Evolutionary conservation across 2,113 vertebrate genomes (phyloP), one percentile per base, ranked within the genome.

Genomic region (Ctenodactylus gundi): DNA sequence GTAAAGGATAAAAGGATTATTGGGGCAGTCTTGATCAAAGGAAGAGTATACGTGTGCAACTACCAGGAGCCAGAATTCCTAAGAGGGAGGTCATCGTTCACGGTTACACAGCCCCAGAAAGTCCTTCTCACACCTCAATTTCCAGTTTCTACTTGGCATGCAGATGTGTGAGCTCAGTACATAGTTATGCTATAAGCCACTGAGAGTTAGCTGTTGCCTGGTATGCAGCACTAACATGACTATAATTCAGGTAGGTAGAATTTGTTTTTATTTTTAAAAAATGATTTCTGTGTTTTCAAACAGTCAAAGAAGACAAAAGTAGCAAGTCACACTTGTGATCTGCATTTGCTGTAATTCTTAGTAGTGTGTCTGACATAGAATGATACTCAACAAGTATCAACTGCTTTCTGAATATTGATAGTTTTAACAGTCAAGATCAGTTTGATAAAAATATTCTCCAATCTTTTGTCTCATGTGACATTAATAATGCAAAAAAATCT

Each of bases 331-430:
- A 51, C 44, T 75, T 88, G n/a, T n/a, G n/a, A 91, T 73, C n/a
- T 88, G 17, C 1, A 57, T 78, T 57, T 51, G 15, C 39, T 15
- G 34, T 83, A 55, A 73, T 67, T 80, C 51, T 58, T 57, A 31
- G 72, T 49, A 77, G 34, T 31, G 29, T 88, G 20, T 25, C 65
- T 8, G 4, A 34, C 36, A 44, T 65, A 83, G 64, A n/a, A 87
- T 72, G 55, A 76, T 62, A 68, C 27, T 49, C 36, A 85, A 60
- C 29, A 89, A 76, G 62, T 41, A 76, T 46, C 76, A 15, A 75
- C 64, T 58, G 10, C 3, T 93, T 90, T 92, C 36, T 96, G 53
- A 92, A 86, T 94, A 57, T n/a, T 76, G 46, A 70, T 90, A 77
- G 49, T 86, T 64, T 76, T 7, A 25, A 77, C 85, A 46, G 68